Conservation (phyloP, 2,797 vertebrate species). For the Notolabrus celidotus region DNA sequence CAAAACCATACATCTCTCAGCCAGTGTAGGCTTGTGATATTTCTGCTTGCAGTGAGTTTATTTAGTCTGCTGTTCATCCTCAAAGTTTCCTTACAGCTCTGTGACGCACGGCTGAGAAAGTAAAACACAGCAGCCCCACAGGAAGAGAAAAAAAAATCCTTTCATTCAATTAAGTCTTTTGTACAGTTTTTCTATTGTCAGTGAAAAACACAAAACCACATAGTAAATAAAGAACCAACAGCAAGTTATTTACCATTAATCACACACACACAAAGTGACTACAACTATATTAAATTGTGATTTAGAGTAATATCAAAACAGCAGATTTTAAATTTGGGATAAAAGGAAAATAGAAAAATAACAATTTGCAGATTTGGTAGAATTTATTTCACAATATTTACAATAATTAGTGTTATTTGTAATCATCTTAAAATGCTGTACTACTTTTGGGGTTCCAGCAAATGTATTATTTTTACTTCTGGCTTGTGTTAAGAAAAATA, state of each 20-base stretch:
- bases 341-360: too few species aligned
- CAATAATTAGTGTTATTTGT: neutral
- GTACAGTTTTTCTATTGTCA: slow-evolving; percentile 2
- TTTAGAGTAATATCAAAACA: neutral
- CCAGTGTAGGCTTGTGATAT: slow-evolving; percentile 47
- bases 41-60: slow-evolving; percentile 67
- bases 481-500: neutral
- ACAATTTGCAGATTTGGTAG: neutral
- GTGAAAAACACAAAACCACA: neutral
- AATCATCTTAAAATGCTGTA: neutral
- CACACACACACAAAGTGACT: neutral
- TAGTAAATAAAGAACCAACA: neutral
- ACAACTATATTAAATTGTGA: neutral
- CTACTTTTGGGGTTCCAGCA: neutral
- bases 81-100: slow-evolving; percentile 59
- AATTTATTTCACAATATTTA: neutral
- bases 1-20: slow-evolving; percentile 31
- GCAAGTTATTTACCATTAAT: neutral
- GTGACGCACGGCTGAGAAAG: slow-evolving; percentile 55
- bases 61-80: slow-evolving; percentile 75
- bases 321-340: neutral
- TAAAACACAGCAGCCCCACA: slow-evolving; percentile 52
- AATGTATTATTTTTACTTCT: neutral
- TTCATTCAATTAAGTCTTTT: slow-evolving; percentile 37
- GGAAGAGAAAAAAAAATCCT: slow-evolving; percentile 20